Percentiles rank a stretch among this genome's conserved stretches.
phyloP scores from a whole-genome alignment of 2,888 invertebrate species.

The Caenorhabditis sinica region DNA sequence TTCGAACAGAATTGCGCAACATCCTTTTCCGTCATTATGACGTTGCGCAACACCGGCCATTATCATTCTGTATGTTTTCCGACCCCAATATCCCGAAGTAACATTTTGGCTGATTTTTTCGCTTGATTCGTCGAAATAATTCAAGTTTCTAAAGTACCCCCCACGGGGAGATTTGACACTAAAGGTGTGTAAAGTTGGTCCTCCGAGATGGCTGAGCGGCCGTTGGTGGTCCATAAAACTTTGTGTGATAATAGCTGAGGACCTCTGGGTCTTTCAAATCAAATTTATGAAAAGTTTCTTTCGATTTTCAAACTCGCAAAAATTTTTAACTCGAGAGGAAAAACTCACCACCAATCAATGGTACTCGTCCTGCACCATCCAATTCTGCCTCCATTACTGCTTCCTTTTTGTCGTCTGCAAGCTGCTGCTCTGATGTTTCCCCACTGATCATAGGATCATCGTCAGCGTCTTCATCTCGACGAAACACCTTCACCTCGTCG shows the following conservation, averaged over 20 bases:
- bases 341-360: constrained; percentile 68
- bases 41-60: constrained; percentile 38
- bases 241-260: constrained; percentile 56
- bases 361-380: constrained; percentile 55
- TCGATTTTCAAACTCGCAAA: background rate
- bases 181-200: constrained; percentile 30
- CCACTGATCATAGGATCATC: constrained; percentile 62
- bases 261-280: constrained; percentile 18
- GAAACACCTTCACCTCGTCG: constrained; percentile 65
- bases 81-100: background rate
- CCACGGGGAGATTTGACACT: background rate
- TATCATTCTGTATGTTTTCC: constrained; percentile 11
- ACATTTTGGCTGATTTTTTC: background rate
- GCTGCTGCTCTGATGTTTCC: constrained; percentile 71
- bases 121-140: background rate
- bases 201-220: background rate
- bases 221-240: constrained; percentile 55
- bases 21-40: constrained; percentile 57
- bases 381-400: constrained; percentile 73
- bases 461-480: constrained; percentile 56
- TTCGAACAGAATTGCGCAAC: constrained; percentile 38
- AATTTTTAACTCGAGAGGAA: constrained; percentile 25
- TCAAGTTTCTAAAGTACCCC: constrained; percentile 5
- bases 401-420: constrained; percentile 81
- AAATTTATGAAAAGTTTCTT: constrained; percentile 34